Evolutionary conservation across 2,797 vertebrate species (phyloP), one percentile per base, ranked within the genome.

Genomic region (Anguilla anguilla): DNA sequence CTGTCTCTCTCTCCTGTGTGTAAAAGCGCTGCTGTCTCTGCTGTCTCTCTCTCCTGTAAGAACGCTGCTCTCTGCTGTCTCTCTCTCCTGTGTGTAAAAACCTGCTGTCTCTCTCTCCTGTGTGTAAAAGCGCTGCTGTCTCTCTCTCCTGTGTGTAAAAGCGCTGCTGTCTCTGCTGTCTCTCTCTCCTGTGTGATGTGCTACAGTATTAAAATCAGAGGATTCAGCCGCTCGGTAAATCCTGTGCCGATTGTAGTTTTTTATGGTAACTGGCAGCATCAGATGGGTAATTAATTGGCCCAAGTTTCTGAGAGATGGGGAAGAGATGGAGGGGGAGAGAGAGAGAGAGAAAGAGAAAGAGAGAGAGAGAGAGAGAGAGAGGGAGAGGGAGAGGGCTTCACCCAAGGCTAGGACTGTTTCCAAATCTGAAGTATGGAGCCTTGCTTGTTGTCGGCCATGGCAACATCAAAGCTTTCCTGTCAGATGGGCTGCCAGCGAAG

Each of bases 401-500:
- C 72, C 15, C 72, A 46, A 46, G 39, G 39, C 74, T 5, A 46
- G 74, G 74, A 79, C 74, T 46, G 39, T 43, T 43, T 39, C 74
- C 74, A 79, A 43, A 79, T 79, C 17, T 79, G 10, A 51, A 83
- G 81, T 83, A 43, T 53, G 81, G 81, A 51, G 43, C 17, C 35
- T n/a, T n/a, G 28, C 28, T 72, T 28, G 67, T 72, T 72, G 69
- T 35, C 6, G 39, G 74, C 69, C 59, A 39, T 9, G 35, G 67
- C 9, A 28, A 89, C 87, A 88, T 91, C 90, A 89, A 91, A 91
- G 79, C 88, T 90, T 89, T 79, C 85, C 87, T 31, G 72, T 67
- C 85, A 83, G 87, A 85, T 74, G 35, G 6, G 72, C 82, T 35
- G 84, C 35, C 86, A 85, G 43, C 22, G 35, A 72, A 31, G 69